Evolutionary conservation across 2,888 invertebrate species (phyloP).

Genomic region (Perizoma flavofasciatum): DNA sequence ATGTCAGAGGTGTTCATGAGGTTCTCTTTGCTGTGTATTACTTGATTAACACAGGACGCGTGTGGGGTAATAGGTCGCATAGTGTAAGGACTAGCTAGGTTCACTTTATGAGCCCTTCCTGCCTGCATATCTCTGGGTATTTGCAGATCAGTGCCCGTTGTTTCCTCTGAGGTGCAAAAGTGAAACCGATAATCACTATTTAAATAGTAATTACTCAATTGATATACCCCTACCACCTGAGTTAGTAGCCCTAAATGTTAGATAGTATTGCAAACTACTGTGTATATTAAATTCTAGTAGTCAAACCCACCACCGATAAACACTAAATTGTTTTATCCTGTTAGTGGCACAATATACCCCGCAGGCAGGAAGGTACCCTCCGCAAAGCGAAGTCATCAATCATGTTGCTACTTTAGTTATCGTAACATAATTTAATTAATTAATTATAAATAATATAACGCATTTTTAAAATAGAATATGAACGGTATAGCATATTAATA

Average conservation of each 20-base stretch:
- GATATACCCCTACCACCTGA: slow-evolving; percentile 37
- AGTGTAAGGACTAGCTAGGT: slow-evolving; percentile 71
- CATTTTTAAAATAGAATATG: slow-evolving; percentile 15
- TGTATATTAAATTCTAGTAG: slow-evolving; percentile 53
- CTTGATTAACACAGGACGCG: slow-evolving; percentile 58
- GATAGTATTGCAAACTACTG: slow-evolving; percentile 62
- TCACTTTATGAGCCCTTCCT: slow-evolving; percentile 86
- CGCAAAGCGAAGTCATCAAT: slow-evolving; percentile 83
- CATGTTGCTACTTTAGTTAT: slow-evolving; percentile 60
- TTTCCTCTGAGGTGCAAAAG: slow-evolving; percentile 83
- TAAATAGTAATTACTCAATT: slow-evolving; percentile 54
- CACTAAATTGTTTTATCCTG: slow-evolving; percentile 58
- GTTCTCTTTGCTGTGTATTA: slow-evolving; percentile 44
- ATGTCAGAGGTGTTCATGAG: slow-evolving; percentile 33
- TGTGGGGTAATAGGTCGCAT: slow-evolving; percentile 71
- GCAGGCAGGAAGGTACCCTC: slow-evolving; percentile 85
- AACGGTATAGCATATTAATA: no score
- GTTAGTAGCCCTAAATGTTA: slow-evolving; percentile 70
- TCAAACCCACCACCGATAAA: slow-evolving; percentile 73
- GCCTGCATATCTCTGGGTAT: slow-evolving; percentile 84
- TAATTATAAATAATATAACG: slow-evolving; percentile 6
- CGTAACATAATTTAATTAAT: slow-evolving; percentile 14
- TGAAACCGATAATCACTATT: slow-evolving; percentile 74
- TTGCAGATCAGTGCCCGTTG: slow-evolving; percentile 81
- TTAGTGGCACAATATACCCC: slow-evolving; percentile 78